Evolutionary conservation across 2,888 invertebrate species (phyloP).

Genomic region (Scaptomyza caliginosa): DNA sequence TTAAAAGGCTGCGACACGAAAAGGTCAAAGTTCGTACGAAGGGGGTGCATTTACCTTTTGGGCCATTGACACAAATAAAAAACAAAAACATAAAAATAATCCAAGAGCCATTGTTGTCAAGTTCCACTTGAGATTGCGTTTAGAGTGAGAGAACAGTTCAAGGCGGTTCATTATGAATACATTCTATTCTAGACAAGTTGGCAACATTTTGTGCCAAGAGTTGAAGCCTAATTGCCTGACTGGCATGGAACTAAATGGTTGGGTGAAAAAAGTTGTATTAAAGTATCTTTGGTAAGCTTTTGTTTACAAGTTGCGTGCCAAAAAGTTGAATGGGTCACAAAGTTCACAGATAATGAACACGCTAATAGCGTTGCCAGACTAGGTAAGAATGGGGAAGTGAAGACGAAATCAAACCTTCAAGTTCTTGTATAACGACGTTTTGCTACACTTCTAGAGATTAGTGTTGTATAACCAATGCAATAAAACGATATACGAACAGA

Average conservation of each 20-base stretch:
- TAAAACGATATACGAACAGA: too few relatives aligned
- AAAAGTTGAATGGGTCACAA: conserved; percentile 7
- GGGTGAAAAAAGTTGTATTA: background rate
- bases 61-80: conserved; percentile 57
- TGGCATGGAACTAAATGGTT: background rate
- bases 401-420: background rate
- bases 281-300: conserved; percentile 12
- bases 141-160: conserved; percentile 45
- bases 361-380: conserved; percentile 46
- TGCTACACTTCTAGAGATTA: too few relatives aligned
- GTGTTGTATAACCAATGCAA: too few relatives aligned
- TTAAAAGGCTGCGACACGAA: conserved; percentile 41
- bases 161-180: conserved; percentile 61
- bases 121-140: conserved; percentile 37
- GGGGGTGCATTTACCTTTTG: conserved; percentile 71
- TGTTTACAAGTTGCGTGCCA: conserved; percentile 39
- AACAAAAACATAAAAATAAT: background rate
- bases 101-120: conserved; percentile 8
- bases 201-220: conserved; percentile 12
- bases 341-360: conserved; percentile 7
- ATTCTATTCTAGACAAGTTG: conserved; percentile 27
- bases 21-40: conserved; percentile 71
- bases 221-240: conserved; percentile 38
- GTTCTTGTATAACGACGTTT: too few relatives aligned
- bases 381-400: background rate